Evolutionary conservation across 2,888 invertebrate genomes (phyloP), one percentile per base, ranked within the genome.

Genomic region (Phytoseiulus persimilis): DNA sequence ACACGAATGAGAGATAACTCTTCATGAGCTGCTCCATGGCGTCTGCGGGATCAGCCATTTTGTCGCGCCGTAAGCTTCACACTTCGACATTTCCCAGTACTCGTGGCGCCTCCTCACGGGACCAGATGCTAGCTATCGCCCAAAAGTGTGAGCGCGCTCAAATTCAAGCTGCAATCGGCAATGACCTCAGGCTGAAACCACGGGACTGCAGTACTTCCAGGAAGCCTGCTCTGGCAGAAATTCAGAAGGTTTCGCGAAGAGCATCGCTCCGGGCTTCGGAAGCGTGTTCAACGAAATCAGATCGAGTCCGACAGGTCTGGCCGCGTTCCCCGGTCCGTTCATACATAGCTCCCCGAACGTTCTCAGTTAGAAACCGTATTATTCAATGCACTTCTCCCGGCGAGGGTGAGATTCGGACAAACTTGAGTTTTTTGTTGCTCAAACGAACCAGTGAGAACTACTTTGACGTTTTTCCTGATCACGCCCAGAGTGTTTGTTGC

Each of bases 41-140:
- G 65, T 65, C 65, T 65, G 18, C 18, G 65, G 14, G 65, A 3
- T 65, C 65, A 65, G 65, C 65, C 65, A 65, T 65, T 65, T 65
- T 65, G 65, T 65, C 23, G 65, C 65, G 65, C 65, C 65, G 65
- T 65, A 23, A 65, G 65, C 65, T 23, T 28, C 65, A 23, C 9
- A 11, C 14, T 65, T 65, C 28, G 65, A 65, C 65, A 65, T 65
- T 65, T 65, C 65, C 65, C 65, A 2, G 14, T 23, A 65, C 65
- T 65, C 65, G 65, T 65, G 65, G 65, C 65, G 65, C 65, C 65
- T 65, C 65, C 65, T 65, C 65, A 65, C 65, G 65, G 65, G 65
- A 65, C 65, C 18, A 65, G 65, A 65, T 65, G 65, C 9, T 6
- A 65, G 18, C 65, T 14, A 65, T 65, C 2, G 5, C 65, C 65